Percentiles rank a stretch among this genome's conserved stretches.
These are phyloP conservation scores for Eufriesea mexicana DNA, from an alignment of 1,140 invertebrate species.

Conservation along the genomic window DNA sequence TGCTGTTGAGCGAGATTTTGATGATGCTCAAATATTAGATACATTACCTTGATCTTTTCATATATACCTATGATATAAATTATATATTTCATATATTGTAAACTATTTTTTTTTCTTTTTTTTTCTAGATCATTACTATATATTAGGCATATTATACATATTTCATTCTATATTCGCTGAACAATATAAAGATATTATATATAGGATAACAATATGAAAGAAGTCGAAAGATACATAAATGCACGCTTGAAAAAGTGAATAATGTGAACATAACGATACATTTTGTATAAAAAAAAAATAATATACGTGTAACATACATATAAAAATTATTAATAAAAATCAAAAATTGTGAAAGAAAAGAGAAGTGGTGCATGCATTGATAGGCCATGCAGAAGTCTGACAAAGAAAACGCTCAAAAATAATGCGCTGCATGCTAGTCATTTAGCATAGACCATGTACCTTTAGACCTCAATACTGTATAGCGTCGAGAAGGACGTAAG, in stretches of 20 bases:
- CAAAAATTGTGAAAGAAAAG: constrained; percentile 38
- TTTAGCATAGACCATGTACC: constrained; percentile 78
- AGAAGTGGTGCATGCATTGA: constrained; percentile 56
- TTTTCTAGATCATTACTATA: neutral
- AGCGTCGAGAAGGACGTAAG: constrained; percentile 83
- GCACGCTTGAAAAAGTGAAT: neutral
- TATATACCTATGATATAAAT: neutral
- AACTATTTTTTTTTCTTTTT: neutral
- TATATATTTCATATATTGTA: neutral
- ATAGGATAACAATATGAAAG: neutral
- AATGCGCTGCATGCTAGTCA: constrained; percentile 69
- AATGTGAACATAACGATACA: neutral
- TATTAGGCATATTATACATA: neutral
- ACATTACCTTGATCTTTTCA: constrained; percentile 20
- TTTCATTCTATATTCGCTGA: neutral
- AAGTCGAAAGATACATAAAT: constrained; percentile 42
- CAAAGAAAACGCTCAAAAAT: constrained; percentile 58
- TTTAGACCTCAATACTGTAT: constrained; percentile 83
- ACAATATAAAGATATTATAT: neutral
- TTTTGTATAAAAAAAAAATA: neutral
- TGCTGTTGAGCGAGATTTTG: neutral
- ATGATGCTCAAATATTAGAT: neutral
- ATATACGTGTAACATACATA: neutral
- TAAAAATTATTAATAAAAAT: constrained; percentile 23
- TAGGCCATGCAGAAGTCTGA: constrained; percentile 48